A percentile compares a stretch with the other conserved stretches of the same genome.
Evolutionary conservation across 2,797 vertebrate species (phyloP).

Genomic region (Epinephelus coioides): DNA sequence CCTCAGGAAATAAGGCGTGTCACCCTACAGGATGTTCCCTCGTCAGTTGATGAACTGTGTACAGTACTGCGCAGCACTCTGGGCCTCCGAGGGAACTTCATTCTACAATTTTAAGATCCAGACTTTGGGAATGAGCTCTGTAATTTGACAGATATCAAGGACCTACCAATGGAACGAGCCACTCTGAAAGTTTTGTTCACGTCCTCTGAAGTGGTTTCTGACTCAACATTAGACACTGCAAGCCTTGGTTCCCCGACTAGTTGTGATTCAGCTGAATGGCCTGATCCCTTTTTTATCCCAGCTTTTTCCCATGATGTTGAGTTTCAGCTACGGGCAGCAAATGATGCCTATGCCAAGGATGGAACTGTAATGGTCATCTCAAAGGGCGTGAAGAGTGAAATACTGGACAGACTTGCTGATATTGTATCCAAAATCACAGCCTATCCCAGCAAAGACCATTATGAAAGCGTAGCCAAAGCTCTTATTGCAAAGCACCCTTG

Average conservation of each 20-base stretch:
- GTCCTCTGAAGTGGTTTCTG: slow-evolving; percentile 32
- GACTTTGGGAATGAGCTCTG: slow-evolving; percentile 48
- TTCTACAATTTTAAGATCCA: slow-evolving; percentile 47
- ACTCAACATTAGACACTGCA: slow-evolving; percentile 38
- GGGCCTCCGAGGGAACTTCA: slow-evolving; percentile 27
- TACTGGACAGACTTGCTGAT: slow-evolving; percentile 59
- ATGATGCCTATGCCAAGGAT: slow-evolving; percentile 53
- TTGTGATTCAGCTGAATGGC: slow-evolving; percentile 26
- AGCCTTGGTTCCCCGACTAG: slow-evolving; percentile 31
- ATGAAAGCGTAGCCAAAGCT: slow-evolving; percentile 56
- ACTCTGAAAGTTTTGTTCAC: slow-evolving; percentile 52
- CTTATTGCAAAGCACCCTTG: slow-evolving; percentile 46
- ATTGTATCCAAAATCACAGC: slow-evolving; percentile 37
- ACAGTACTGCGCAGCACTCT: slow-evolving; percentile 12
- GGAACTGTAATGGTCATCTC: slow-evolving; percentile 41
- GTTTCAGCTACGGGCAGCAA: slow-evolving; percentile 40
- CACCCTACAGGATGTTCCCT: slow-evolving; percentile 24
- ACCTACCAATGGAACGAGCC: background rate
- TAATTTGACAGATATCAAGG: slow-evolving; percentile 49
- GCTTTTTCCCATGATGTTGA: slow-evolving; percentile 52
- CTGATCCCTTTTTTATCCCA: slow-evolving; percentile 40
- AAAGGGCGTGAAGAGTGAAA: slow-evolving; percentile 57
- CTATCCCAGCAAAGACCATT: slow-evolving; percentile 42
- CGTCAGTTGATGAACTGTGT: slow-evolving; percentile 10
- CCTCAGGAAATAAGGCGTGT: slow-evolving; percentile 25